Base-by-base conservation (phyloP, 2,113 vertebrate genomes). In the Telmatochromis sp. region DNA sequence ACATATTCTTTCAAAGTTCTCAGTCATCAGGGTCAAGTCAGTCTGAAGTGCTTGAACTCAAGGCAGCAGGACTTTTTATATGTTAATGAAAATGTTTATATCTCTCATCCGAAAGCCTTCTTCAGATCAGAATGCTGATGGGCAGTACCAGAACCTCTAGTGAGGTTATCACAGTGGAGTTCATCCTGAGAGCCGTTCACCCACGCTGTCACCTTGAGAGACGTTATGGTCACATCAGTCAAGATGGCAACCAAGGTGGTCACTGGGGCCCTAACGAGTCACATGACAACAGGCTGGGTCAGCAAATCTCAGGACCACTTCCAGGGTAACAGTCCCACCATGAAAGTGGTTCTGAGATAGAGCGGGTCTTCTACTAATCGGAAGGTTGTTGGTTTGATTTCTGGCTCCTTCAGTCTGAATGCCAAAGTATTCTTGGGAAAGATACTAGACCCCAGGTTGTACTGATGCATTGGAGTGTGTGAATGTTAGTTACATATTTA, bases 401-500 rank as follows among this genome's bases (percentile, higher is more conserved):
- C 60, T 65, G 17, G 33, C 60, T 65, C 17, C 31, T 37, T 37
- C 60, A 65, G 60, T 37, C 17, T 65, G 17, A n/a, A 37, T n/a
- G 60, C 60, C 6, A 65, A 65, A 65, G 60, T 65, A 21, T 65
- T 65, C 60, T 37, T 65, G 10, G 60, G 10, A n/a, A 65, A 65
- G 60, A 37, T 13, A 37, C 19, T 65, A n/a, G 12, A 65, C 19
- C 33, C 60, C 33, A n/a, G 33, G 19, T 65, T 35, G 33, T 37
- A 37, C 60, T 37, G 60, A 37, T 37, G 19, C 19, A 8, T 8
- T 13, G 33, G 60, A 65, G 33, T 65, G 60, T 65, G 19, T 65
- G 60, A 37, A 21, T 65, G 19, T 65, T 65, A 65, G 31, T 35
- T 35, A n/a, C 3, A 19, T n/a, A 1, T 63, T 7, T 0, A 0